Percentiles rank a stretch among this genome's conserved stretches.
These are phyloP conservation scores for Eulimnadia texana DNA, from an alignment of 1,140 invertebrate species.

Conservation along the genomic window DNA sequence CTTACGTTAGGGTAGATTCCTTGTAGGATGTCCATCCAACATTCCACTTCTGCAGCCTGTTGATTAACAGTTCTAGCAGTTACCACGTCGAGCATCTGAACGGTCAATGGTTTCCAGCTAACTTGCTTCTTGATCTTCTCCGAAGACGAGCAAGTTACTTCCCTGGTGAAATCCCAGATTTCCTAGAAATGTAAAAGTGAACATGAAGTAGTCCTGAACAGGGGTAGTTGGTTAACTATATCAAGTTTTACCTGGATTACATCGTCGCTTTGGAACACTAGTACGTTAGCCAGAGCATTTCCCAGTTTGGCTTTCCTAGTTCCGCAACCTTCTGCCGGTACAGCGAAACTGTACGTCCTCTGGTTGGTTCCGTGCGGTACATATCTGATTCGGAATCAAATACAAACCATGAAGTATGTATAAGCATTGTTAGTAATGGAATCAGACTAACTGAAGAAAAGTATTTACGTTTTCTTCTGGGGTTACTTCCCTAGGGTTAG, in stretches of 20 bases:
- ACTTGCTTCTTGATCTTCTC: slow-evolving; percentile 91
- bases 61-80: slow-evolving; percentile 52
- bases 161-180: slow-evolving; percentile 90
- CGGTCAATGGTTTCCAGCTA: slow-evolving; percentile 83
- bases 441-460: no score
- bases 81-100: slow-evolving; percentile 80
- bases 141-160: slow-evolving; percentile 84
- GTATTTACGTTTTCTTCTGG: no score
- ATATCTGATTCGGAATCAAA: slow-evolving; percentile 18
- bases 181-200: slow-evolving; percentile 54
- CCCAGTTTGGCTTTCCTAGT: slow-evolving; percentile 34
- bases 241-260: slow-evolving; percentile 34
- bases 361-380: slow-evolving; percentile 18
- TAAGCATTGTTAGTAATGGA: no score
- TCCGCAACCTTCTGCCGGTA: slow-evolving; percentile 46
- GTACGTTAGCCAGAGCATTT: slow-evolving; percentile 43
- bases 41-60: slow-evolving; percentile 84
- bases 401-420: slow-evolving; percentile 13
- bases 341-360: slow-evolving; percentile 32
- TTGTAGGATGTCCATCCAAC: slow-evolving; percentile 48
- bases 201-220: no score
- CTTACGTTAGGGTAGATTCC: slow-evolving; percentile 49
- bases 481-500: no score
- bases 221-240: no score
- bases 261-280: slow-evolving; percentile 48